Conservation (phyloP, 2,888 invertebrate genomes). For the Amblyteles armatorius region DNA sequence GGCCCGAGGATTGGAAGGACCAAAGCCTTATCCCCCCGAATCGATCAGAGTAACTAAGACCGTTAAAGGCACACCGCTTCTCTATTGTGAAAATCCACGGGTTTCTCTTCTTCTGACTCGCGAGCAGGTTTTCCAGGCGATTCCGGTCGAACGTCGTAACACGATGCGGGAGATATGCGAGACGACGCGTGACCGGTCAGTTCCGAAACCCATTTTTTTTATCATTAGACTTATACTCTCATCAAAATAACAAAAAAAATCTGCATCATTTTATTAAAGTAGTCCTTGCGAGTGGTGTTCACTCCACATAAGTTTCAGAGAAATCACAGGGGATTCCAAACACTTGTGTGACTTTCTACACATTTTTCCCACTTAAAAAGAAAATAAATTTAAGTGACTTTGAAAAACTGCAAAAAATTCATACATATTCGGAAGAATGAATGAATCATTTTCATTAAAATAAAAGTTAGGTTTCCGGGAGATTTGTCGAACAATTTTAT, state of each 20-base stretch:
- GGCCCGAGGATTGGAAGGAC: constrained; percentile 77
- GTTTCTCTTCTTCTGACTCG: constrained; percentile 76
- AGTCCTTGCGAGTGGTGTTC: no score
- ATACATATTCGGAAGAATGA: no score
- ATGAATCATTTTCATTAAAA: no score
- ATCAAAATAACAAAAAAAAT: no score
- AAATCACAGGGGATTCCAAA: no score
- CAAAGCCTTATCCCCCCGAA: constrained; percentile 81
- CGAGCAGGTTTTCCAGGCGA: constrained; percentile 75
- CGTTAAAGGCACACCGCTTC: constrained; percentile 73
- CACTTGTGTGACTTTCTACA: no score
- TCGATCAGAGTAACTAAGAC: constrained; percentile 78
- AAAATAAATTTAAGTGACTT: no score
- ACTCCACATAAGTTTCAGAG: no score
- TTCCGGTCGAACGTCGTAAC: constrained; percentile 78
- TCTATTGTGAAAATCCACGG: constrained; percentile 81
- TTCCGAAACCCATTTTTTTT: constrained; percentile 6
- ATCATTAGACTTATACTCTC: background rate
- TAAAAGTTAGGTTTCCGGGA: no score
- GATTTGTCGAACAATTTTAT: no score
- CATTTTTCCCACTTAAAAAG: no score
- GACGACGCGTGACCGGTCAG: constrained; percentile 73
- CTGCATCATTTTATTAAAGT: background rate
- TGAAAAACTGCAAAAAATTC: no score
- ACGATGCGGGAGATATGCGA: constrained; percentile 80